Conservation (phyloP, 2,113 vertebrate species). For the Symphodus melops region DNA sequence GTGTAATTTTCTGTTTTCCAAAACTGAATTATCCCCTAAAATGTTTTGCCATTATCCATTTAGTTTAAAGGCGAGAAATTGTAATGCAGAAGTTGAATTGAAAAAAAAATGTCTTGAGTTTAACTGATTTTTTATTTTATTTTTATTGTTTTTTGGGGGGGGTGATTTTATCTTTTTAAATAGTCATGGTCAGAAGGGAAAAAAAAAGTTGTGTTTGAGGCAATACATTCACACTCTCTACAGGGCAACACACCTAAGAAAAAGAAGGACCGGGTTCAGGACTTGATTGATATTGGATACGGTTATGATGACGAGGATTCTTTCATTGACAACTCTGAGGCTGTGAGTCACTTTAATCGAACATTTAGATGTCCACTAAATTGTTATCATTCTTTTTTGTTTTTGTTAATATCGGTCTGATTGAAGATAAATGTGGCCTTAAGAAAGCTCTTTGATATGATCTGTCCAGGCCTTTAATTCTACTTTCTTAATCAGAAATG, state of each 20-base stretch:
- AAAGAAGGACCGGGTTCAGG: slow-evolving; percentile 91
- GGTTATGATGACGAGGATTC: slow-evolving; percentile 97
- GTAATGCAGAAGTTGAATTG: too few species aligned
- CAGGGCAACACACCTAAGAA: slow-evolving; percentile 87
- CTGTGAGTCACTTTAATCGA: slow-evolving; percentile 84
- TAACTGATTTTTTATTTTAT: not conserved
- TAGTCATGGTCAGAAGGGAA: not conserved
- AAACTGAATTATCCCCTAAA: not conserved
- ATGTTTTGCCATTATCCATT: not conserved
- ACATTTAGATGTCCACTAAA: not conserved
- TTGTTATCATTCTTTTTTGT: not conserved
- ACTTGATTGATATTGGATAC: slow-evolving; percentile 95
- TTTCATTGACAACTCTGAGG: slow-evolving; percentile 98
- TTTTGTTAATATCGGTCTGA: not conserved
- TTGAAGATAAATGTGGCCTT: not conserved
- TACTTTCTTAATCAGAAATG: too few species aligned
- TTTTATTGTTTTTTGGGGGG: too few species aligned
- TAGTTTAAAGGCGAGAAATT: too few species aligned
- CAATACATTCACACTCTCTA: slow-evolving; percentile 4
- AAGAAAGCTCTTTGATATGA: not conserved
- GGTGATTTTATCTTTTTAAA: not conserved
- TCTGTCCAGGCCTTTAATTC: not conserved
- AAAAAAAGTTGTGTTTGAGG: not conserved
- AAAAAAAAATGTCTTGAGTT: too few species aligned
- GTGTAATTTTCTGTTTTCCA: slow-evolving; percentile 31